Evolutionary conservation across 37 sponge, comb jelly and placozoan genomes (phyloP).

Genomic region (Aplysina aerophoba): DNA sequence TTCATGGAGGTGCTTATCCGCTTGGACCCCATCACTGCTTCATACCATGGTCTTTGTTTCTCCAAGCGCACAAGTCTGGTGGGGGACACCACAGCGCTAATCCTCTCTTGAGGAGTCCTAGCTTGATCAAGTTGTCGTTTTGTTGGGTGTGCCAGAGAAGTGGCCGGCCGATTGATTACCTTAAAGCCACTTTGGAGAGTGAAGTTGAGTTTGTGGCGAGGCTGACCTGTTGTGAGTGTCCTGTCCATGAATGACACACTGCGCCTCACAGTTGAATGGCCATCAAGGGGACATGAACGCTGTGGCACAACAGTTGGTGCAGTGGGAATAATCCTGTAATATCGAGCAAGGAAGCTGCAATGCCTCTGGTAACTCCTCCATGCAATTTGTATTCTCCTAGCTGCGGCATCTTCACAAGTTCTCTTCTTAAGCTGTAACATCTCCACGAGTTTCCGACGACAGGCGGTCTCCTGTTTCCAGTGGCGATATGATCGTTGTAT

Average conservation of each 20-base stretch:
- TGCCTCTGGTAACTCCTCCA: slow-evolving; percentile 17
- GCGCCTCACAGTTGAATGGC: background rate
- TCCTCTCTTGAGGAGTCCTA: too few relatives aligned
- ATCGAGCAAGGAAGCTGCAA: slow-evolving; percentile 1
- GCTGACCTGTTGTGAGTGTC: slow-evolving; percentile 12
- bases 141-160: background rate
- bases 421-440: background rate
- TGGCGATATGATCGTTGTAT: slow-evolving; percentile 65
- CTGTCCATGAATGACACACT: background rate
- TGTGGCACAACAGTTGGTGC: slow-evolving; percentile 29
- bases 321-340: slow-evolving; percentile 21
- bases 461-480: slow-evolving; percentile 15
- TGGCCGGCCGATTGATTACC: background rate
- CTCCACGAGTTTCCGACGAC: background rate
- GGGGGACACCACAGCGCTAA: too few relatives aligned
- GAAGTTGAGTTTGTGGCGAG: slow-evolving; percentile 22
- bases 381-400: slow-evolving; percentile 12
- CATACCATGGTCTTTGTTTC: too few relatives aligned
- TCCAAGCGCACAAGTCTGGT: too few relatives aligned
- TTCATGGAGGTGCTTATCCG: too few relatives aligned
- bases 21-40: too few relatives aligned
- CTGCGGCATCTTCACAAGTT: slow-evolving; percentile 6
- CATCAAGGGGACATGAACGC: background rate
- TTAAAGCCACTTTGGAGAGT: background rate
- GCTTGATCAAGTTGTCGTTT: too few relatives aligned